A percentile compares a stretch with the other conserved stretches of the same genome.
Evolutionary conservation across 1,140 invertebrate species (phyloP).

Genomic region (Camponotus pennsylvanicus): DNA sequence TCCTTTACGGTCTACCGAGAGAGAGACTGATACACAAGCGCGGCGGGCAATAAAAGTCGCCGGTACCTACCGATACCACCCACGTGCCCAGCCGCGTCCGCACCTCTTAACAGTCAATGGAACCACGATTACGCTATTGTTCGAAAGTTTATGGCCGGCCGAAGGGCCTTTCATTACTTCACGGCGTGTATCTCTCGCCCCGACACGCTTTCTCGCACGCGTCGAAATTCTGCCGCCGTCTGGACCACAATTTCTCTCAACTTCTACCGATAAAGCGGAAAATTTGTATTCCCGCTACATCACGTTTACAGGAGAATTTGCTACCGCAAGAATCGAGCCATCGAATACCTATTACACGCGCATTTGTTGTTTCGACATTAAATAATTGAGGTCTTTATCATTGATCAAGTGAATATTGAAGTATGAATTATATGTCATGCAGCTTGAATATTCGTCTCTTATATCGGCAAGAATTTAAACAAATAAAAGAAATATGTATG

Average conservation of each 20-base stretch:
- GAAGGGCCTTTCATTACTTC: conserved; percentile 50
- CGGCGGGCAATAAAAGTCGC: conserved; percentile 48
- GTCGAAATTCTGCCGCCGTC: conserved; percentile 17
- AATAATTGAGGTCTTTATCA: background rate
- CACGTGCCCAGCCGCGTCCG: conserved; percentile 25
- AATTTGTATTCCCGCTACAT: conserved; percentile 33
- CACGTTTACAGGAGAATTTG: conserved; percentile 5
- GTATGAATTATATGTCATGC: background rate
- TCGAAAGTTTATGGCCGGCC: conserved; percentile 50
- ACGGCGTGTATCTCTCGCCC: conserved; percentile 34
- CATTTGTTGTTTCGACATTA: conserved; percentile 3
- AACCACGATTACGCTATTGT: conserved; percentile 59
- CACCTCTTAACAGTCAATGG: conserved; percentile 54
- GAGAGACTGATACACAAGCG: conserved; percentile 44
- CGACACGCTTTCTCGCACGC: conserved; percentile 43
- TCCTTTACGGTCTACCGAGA: conserved; percentile 31
- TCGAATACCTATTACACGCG: too few species aligned
- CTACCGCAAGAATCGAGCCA: conserved; percentile 9
- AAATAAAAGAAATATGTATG: too few species aligned
- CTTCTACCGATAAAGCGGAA: conserved; percentile 41
- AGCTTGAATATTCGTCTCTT: background rate
- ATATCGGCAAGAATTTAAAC: background rate
- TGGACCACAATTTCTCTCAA: conserved; percentile 31
- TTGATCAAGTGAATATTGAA: background rate
- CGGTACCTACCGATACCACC: conserved; percentile 54